These are phyloP conservation scores for Wasmannia auropunctata DNA, from an alignment of 1,140 invertebrate genomes.

Conservation along the genomic window DNA sequence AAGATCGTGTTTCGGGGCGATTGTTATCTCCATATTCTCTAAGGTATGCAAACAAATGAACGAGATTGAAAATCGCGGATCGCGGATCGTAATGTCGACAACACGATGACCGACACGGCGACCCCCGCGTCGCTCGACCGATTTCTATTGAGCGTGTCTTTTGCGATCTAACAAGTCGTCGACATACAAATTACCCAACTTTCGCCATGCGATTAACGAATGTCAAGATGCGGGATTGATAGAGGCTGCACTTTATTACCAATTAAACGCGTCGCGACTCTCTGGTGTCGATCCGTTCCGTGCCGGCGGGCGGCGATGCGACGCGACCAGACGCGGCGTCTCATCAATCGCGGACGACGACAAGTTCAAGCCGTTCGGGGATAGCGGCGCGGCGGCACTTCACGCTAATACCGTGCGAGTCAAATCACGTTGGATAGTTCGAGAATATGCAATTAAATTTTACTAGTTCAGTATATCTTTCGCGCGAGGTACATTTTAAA, in stretches of 20 bases:
- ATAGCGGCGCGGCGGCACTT: not conserved
- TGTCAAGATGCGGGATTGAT: not conserved
- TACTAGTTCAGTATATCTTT: not conserved
- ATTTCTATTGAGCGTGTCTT: not conserved
- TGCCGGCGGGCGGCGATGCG: not conserved
- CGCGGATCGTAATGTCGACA: not conserved
- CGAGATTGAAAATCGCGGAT: not conserved
- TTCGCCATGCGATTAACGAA: not conserved
- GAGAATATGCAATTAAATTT: not conserved
- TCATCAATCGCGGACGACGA: not conserved
- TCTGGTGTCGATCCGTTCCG: not conserved
- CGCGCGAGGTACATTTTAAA: not conserved
- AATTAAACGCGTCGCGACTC: not conserved
- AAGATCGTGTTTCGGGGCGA: not conserved
- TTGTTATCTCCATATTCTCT: not conserved
- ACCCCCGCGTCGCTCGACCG: not conserved
- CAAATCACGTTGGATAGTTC: not conserved
- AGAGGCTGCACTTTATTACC: not conserved
- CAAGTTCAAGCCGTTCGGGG: not conserved
- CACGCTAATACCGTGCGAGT: not conserved
- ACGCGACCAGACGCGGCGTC: too few species aligned
- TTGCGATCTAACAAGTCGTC: not conserved
- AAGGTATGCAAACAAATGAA: not conserved
- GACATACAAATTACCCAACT: not conserved
- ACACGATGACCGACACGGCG: too few species aligned